A percentile compares a stretch with the other conserved stretches of the same genome.
These are phyloP conservation scores for Cnemophilus loriae DNA, from an alignment of 2,113 vertebrate species.

Conservation along the genomic window DNA sequence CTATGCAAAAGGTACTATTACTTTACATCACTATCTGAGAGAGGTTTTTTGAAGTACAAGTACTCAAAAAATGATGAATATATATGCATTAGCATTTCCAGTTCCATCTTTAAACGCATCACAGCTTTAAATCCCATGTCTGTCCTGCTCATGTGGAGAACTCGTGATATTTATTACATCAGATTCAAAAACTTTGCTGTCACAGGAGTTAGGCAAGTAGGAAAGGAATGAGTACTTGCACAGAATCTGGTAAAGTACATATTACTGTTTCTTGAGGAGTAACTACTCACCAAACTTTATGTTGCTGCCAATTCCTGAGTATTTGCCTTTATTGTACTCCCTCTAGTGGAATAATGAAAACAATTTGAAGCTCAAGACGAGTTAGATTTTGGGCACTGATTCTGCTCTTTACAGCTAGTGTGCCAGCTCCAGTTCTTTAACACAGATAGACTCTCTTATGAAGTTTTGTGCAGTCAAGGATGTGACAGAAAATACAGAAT, in stretches of 20 bases:
- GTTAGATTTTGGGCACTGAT: neutral
- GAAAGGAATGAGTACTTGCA: neutral
- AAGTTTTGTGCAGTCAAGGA: neutral
- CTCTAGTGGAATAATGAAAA: neutral
- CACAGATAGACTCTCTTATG: neutral
- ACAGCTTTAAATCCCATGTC: neutral
- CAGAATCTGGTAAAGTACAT: neutral
- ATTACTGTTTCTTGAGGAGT: neutral
- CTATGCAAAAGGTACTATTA: neutral
- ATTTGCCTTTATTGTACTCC: neutral
- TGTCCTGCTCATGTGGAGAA: neutral
- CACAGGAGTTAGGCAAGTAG: neutral
- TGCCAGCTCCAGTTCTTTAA: neutral
- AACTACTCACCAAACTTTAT: fast-evolving
- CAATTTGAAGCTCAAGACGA: neutral
- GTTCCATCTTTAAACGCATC: neutral
- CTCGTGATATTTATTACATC: neutral
- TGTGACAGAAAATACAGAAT: neutral
- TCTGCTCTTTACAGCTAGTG: neutral
- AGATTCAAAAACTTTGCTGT: neutral
- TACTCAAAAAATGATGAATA: neutral
- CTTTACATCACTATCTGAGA: neutral
- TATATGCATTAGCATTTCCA: neutral
- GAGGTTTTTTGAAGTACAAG: neutral
- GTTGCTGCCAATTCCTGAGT: neutral